Evolutionary conservation across 2,888 invertebrate genomes (phyloP).

Genomic region (Serrognathus titanus): DNA sequence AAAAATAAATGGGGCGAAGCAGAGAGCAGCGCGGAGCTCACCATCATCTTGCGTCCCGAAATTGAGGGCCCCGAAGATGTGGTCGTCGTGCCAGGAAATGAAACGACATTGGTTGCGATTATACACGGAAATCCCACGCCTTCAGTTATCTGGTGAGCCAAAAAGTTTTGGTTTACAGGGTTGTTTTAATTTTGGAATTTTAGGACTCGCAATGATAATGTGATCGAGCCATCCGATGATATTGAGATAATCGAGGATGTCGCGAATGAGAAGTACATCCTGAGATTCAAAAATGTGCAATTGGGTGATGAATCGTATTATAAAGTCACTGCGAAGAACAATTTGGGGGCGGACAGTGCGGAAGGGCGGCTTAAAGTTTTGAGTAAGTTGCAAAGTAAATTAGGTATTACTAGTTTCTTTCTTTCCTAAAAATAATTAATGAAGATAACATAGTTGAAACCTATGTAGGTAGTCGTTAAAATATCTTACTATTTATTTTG

Average conservation of each 20-base stretch:
- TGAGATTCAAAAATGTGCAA: conserved; percentile 68
- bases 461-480: no score
- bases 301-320: conserved; percentile 76
- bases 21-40: conserved; percentile 70
- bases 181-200: background rate
- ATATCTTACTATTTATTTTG: conserved; percentile 22
- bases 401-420: background rate
- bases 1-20: conserved; percentile 79
- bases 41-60: conserved; percentile 74
- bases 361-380: conserved; percentile 69
- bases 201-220: conserved; percentile 64
- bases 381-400: conserved; percentile 54
- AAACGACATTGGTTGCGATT: conserved; percentile 73
- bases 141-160: conserved; percentile 72
- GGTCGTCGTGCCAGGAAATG: conserved; percentile 71
- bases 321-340: conserved; percentile 73
- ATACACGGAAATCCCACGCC: conserved; percentile 89
- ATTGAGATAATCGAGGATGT: conserved; percentile 60
- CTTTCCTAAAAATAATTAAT: background rate
- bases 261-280: conserved; percentile 62
- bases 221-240: conserved; percentile 57
- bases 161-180: background rate
- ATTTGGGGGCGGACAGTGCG: conserved; percentile 67
- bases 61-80: conserved; percentile 73
- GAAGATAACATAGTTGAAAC: background rate